A percentile compares a stretch with the other conserved stretches of the same genome.
Evolutionary conservation across 1,140 invertebrate species (phyloP).

Genomic region (Leptinotarsa undecemlineata): DNA sequence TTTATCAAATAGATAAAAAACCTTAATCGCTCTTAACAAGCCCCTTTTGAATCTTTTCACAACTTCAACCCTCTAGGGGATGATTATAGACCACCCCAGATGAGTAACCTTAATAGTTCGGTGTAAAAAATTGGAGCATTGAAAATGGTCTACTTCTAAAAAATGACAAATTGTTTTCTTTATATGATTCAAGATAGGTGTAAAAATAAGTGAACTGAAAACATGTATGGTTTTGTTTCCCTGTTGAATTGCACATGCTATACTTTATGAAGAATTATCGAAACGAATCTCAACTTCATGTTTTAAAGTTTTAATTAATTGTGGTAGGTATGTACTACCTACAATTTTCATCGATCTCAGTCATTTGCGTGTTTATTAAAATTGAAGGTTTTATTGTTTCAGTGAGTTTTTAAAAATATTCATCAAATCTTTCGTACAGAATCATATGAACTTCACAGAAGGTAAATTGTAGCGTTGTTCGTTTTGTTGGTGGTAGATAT

Average conservation of each 20-base stretch:
- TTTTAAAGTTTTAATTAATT: too few relatives aligned
- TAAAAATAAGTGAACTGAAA: slow-evolving; percentile 28
- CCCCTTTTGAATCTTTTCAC: slow-evolving; percentile 23
- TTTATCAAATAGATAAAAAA: slow-evolving; percentile 31
- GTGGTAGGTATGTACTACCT: too few relatives aligned
- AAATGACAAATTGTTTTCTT: slow-evolving; percentile 31
- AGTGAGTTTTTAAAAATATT: too few relatives aligned
- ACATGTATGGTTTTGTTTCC: slow-evolving; percentile 4
- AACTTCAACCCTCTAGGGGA: slow-evolving; percentile 21
- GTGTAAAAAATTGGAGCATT: slow-evolving; percentile 30
- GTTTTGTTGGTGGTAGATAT: too few relatives aligned
- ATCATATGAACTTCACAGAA: too few relatives aligned
- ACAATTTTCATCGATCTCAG: too few relatives aligned
- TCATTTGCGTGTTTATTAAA: too few relatives aligned
- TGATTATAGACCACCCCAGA: slow-evolving; percentile 23
- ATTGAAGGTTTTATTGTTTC: too few relatives aligned
- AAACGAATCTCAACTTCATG: too few relatives aligned
- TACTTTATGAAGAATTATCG: too few relatives aligned
- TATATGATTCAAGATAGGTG: slow-evolving; percentile 26
- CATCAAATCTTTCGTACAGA: too few relatives aligned
- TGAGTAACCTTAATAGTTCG: slow-evolving; percentile 21
- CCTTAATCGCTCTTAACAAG: slow-evolving; percentile 30
- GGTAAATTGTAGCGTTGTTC: too few relatives aligned
- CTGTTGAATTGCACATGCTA: background rate
- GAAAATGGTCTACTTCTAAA: slow-evolving; percentile 17